These are phyloP conservation scores for Trachymyrmex septentrionalis DNA, from an alignment of 1,140 invertebrate species.

Conservation along the genomic window DNA sequence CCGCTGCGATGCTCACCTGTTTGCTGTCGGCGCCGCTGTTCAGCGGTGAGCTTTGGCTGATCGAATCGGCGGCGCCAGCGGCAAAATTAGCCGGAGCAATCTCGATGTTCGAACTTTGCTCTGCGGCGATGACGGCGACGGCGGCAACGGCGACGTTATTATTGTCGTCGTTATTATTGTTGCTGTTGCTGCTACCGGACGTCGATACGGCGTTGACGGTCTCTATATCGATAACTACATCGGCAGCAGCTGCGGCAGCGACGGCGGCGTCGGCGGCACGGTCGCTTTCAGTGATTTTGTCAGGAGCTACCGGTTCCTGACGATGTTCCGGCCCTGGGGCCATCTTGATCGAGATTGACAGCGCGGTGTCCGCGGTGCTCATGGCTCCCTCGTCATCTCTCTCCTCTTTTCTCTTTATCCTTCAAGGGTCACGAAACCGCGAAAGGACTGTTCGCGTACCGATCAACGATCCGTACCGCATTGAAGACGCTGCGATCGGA, in stretches of 20 bases:
- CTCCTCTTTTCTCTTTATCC: not conserved
- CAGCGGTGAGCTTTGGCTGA: slow-evolving; percentile 49
- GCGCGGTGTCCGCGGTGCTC: slow-evolving; percentile 77
- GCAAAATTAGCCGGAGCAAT: slow-evolving; percentile 60
- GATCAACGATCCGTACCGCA: slow-evolving; percentile 33
- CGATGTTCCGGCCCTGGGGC: slow-evolving; percentile 91
- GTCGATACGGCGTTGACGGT: slow-evolving; percentile 17
- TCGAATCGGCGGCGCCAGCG: slow-evolving; percentile 49
- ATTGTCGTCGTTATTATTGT: slow-evolving; percentile 4
- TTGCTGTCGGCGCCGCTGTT: slow-evolving; percentile 68
- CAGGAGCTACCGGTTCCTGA: slow-evolving; percentile 90
- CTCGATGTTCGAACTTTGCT: slow-evolving; percentile 63
- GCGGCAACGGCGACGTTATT: not conserved
- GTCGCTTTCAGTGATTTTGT: slow-evolving; percentile 87
- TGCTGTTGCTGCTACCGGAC: not conserved
- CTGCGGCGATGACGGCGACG: not conserved
- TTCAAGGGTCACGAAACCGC: slow-evolving; percentile 39
- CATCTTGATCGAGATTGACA: slow-evolving; percentile 88
- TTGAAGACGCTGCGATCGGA: slow-evolving; percentile 6
- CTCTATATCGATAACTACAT: slow-evolving; percentile 39
- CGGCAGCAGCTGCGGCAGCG: slow-evolving; percentile 41
- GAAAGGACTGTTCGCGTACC: not conserved
- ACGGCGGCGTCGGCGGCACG: slow-evolving; percentile 47
- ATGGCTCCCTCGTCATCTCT: slow-evolving; percentile 71
- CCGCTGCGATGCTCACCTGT: slow-evolving; percentile 69